Conservation (phyloP, 1,140 invertebrate genomes). For the Frieseomelitta varia region DNA sequence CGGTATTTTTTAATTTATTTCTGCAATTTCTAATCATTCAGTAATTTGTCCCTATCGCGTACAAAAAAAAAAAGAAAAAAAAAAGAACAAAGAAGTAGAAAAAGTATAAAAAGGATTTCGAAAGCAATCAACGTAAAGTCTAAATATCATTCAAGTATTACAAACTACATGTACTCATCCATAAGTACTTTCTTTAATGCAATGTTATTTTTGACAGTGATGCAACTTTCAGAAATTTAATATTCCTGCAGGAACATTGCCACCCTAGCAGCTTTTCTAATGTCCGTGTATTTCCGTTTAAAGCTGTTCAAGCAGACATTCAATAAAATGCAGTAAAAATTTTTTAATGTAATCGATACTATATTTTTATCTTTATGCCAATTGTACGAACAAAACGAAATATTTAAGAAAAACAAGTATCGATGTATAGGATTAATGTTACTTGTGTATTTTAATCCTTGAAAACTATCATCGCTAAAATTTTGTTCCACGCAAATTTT, state of each 20-base stretch:
- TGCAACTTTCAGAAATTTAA: conserved; percentile 10
- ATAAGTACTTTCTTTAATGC: not conserved
- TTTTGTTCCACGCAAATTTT: not conserved
- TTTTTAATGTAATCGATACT: not conserved
- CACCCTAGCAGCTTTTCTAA: not conserved
- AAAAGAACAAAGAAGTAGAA: not conserved
- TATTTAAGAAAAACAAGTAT: not conserved
- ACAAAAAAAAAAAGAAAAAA: not conserved
- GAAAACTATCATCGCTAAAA: not conserved
- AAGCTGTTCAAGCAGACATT: not conserved
- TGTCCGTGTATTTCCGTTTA: not conserved
- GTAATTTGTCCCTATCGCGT: not conserved
- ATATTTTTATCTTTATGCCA: not conserved
- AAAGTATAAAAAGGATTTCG: not conserved
- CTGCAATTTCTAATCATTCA: not conserved
- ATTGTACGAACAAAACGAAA: not conserved
- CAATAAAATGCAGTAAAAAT: not conserved
- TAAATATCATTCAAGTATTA: not conserved
- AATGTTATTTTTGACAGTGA: not conserved
- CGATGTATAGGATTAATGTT: not conserved
- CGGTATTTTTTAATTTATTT: not conserved
- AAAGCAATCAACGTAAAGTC: not conserved
- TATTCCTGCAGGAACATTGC: not conserved
- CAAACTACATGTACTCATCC: not conserved
- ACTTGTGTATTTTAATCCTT: not conserved